These are phyloP conservation scores for Papilio dardanus DNA, from an alignment of 1,140 invertebrate genomes.

Conservation along the genomic window DNA sequence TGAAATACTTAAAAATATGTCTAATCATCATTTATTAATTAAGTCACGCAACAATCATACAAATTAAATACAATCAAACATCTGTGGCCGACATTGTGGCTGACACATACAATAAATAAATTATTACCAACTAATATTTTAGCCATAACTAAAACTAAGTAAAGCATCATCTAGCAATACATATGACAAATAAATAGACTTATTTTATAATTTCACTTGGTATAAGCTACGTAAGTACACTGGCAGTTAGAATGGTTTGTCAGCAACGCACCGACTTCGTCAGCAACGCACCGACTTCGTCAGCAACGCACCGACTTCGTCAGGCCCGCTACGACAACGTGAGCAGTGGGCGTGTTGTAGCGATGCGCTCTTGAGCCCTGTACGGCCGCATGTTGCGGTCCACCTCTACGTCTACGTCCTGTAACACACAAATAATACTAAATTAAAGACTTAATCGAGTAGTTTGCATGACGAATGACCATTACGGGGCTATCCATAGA, in stretches of 20 bases:
- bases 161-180: neutral
- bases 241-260: neutral
- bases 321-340: neutral
- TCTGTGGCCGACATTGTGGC: constrained; percentile 46
- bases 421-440: constrained; percentile 33
- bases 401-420: constrained; percentile 57
- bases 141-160: neutral
- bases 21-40: neutral
- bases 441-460: neutral
- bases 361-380: constrained; percentile 51
- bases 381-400: constrained; percentile 54
- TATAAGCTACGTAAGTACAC: neutral
- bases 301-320: neutral
- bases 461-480: neutral
- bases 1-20: constrained; percentile 35
- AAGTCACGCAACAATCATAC: constrained; percentile 42
- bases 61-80: constrained; percentile 44
- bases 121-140: neutral
- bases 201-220: neutral
- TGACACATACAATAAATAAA: constrained; percentile 42
- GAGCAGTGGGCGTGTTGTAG: neutral
- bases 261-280: neutral
- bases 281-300: neutral
- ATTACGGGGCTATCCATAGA: neutral
- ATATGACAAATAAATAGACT: neutral